These are phyloP conservation scores for Scatophagus argus DNA, from an alignment of 2,113 vertebrate genomes.

Conservation along the genomic window DNA sequence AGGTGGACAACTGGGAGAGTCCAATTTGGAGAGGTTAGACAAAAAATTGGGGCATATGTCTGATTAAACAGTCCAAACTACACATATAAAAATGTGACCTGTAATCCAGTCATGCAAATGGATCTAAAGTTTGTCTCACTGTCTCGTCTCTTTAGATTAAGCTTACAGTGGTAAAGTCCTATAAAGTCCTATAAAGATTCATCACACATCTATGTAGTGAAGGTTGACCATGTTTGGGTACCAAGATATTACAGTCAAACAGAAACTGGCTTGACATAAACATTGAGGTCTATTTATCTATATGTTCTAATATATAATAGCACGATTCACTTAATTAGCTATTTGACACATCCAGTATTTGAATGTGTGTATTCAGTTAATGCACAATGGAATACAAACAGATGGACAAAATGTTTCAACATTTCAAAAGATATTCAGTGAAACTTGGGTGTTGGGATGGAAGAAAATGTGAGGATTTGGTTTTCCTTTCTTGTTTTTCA, in stretches of 20 bases:
- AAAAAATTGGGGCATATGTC: not conserved
- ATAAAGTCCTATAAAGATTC: too few relatives aligned
- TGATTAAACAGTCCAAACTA: constrained; percentile 1
- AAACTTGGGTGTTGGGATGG: not conserved
- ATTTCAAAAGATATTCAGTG: not conserved
- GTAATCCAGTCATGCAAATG: not conserved
- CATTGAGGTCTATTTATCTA: not conserved
- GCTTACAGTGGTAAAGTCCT: not conserved
- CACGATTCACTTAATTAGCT: not conserved
- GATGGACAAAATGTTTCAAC: not conserved
- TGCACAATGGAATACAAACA: not conserved
- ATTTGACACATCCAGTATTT: not conserved
- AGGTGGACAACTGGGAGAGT: not conserved
- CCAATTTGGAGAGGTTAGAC: not conserved
- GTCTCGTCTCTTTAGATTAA: not conserved
- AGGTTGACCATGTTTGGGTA: not conserved
- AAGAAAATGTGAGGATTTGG: not conserved
- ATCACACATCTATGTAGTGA: not conserved
- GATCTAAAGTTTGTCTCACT: not conserved
- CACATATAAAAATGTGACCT: not conserved
- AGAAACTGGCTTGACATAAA: not conserved
- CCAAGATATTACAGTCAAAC: not conserved
- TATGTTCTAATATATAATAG: not conserved
- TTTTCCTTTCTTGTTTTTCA: not conserved
- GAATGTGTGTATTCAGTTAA: not conserved